These are phyloP conservation scores for Steinernema carpocapsae DNA, from an alignment of 2,888 invertebrate genomes.

Conservation along the genomic window DNA sequence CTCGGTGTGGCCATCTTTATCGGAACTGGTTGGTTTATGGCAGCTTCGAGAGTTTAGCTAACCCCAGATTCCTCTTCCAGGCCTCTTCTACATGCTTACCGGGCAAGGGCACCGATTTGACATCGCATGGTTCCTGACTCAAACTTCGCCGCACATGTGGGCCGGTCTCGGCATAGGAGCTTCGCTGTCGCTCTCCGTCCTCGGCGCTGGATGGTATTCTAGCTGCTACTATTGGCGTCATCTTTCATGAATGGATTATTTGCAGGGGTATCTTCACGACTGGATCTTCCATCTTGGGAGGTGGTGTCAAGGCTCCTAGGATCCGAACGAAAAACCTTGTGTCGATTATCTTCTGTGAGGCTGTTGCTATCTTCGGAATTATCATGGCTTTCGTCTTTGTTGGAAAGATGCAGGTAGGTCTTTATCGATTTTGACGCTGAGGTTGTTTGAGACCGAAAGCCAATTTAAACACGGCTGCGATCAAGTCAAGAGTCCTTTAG, in stretches of 20 bases:
- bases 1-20: slow-evolving; percentile 53
- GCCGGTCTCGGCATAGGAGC: slow-evolving; percentile 89
- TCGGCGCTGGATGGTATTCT: slow-evolving; percentile 85
- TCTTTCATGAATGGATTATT: no score
- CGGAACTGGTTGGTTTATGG: slow-evolving; percentile 55
- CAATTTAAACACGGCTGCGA: background rate
- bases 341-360: slow-evolving; percentile 99
- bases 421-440: background rate
- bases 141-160: slow-evolving; percentile 95
- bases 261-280: slow-evolving; percentile 90
- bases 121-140: slow-evolving; percentile 78
- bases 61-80: slow-evolving; percentile 58
- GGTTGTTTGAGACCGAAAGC: slow-evolving; percentile 17
- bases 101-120: slow-evolving; percentile 72
- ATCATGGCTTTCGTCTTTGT: slow-evolving; percentile 93
- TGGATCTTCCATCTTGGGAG: slow-evolving; percentile 92
- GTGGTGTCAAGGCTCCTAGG: slow-evolving; percentile 96
- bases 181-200: slow-evolving; percentile 90
- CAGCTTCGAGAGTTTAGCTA: background rate
- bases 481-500: no score
- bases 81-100: slow-evolving; percentile 71
- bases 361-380: slow-evolving; percentile 97
- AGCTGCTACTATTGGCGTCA: slow-evolving; percentile 40
- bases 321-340: slow-evolving; percentile 99
- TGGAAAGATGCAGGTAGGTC: slow-evolving; percentile 61